Conservation (phyloP, 1,140 invertebrate species). For the Telenomus remus region DNA sequence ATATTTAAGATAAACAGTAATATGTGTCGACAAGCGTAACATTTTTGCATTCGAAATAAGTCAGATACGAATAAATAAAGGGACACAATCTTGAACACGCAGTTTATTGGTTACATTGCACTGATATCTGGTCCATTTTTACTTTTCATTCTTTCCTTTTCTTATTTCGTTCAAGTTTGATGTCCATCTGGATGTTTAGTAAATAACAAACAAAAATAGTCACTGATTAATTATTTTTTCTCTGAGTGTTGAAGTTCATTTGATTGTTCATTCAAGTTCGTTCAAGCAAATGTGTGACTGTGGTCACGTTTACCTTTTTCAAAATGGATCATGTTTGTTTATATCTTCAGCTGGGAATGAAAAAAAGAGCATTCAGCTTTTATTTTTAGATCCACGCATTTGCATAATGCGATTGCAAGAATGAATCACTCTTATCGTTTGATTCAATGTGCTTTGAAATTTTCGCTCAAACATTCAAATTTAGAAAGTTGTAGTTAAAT, state of each 20-base stretch:
- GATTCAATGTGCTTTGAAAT: too few species aligned
- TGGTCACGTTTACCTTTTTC: too few species aligned
- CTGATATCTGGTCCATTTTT: slow-evolving; percentile 12
- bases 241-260: too few species aligned
- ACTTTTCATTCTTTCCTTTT: too few species aligned
- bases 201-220: too few species aligned
- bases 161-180: too few species aligned
- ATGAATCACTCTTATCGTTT: slow-evolving; percentile 37
- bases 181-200: too few species aligned
- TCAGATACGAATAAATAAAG: slow-evolving; percentile 44
- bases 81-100: slow-evolving; percentile 7
- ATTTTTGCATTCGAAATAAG: slow-evolving; percentile 54
- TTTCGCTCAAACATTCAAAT: too few species aligned
- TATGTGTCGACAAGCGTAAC: slow-evolving; percentile 41
- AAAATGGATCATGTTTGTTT: slow-evolving; percentile 23
- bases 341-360: slow-evolving; percentile 3
- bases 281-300: too few species aligned
- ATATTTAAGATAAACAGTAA: slow-evolving; percentile 54
- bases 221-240: too few species aligned
- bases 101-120: slow-evolving; percentile 2
- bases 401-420: slow-evolving; percentile 19
- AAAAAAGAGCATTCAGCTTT: background rate
- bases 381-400: slow-evolving; percentile 41
- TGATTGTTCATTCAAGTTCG: too few species aligned
- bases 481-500: too few species aligned